These are phyloP conservation scores for Sinhomidia bicolor DNA, from an alignment of 2,888 invertebrate species.

Conservation along the genomic window DNA sequence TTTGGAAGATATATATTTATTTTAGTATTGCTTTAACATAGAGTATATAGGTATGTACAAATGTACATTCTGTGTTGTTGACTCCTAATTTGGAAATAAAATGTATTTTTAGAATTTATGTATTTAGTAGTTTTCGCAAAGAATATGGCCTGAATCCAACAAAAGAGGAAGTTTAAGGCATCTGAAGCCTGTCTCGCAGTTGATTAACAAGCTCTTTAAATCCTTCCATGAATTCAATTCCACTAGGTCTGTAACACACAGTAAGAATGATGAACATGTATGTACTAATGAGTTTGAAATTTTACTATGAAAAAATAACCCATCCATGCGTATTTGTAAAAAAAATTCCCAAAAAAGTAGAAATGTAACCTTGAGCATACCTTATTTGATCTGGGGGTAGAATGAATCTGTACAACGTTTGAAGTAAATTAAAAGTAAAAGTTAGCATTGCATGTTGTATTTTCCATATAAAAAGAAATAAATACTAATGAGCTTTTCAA, in stretches of 20 bases:
- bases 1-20: no score
- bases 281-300: not conserved
- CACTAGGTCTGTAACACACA: conserved; percentile 66
- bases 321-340: no score
- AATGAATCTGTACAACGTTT: conserved; percentile 67
- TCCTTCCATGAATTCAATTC: conserved; percentile 74
- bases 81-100: no score
- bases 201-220: conserved; percentile 71
- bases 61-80: no score
- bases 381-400: conserved; percentile 77
- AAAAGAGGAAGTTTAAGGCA: conserved; percentile 33
- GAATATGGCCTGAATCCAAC: no score
- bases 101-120: no score
- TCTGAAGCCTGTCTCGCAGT: conserved; percentile 60
- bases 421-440: not conserved
- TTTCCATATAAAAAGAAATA: not conserved
- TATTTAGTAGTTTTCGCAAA: no score
- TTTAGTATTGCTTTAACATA: no score
- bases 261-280: no score
- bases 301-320: not conserved
- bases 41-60: no score
- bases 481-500: not conserved
- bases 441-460: not conserved
- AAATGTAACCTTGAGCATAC: conserved; percentile 14
- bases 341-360: no score